Percentiles rank a stretch among this genome's conserved stretches.
Conservation (phyloP, 2,113 vertebrate genomes). For the Chaenocephalus aceratus region DNA sequence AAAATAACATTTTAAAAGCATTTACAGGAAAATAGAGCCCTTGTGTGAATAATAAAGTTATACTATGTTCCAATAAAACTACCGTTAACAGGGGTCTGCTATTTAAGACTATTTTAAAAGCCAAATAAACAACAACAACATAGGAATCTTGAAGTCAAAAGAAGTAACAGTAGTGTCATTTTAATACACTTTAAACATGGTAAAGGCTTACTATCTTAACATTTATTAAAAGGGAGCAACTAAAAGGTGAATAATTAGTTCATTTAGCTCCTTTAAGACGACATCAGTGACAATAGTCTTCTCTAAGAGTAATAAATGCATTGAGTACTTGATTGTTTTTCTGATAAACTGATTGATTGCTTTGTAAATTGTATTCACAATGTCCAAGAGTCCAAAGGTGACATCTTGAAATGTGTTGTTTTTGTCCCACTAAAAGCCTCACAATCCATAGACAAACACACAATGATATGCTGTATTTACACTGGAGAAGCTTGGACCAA, state of each 20-base stretch:
- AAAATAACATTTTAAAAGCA: not conserved
- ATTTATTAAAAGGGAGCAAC: not conserved
- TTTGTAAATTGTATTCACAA: not conserved
- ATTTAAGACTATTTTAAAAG: not conserved
- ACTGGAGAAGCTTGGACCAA: no score
- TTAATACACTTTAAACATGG: not conserved
- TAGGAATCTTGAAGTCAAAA: not conserved
- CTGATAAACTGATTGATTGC: not conserved
- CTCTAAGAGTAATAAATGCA: not conserved
- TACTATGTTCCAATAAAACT: not conserved
- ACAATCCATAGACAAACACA: no score
- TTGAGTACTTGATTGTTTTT: not conserved
- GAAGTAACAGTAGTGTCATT: not conserved
- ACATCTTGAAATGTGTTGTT: no score
- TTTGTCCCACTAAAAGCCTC: no score
- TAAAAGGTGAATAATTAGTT: not conserved
- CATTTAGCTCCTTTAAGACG: not conserved
- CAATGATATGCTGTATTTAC: no score
- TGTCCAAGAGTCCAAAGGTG: not conserved
- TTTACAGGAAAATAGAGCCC: not conserved
- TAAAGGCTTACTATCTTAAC: not conserved
- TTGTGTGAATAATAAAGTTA: conserved; percentile 8
- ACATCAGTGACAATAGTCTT: not conserved
- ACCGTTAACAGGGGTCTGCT: not conserved
- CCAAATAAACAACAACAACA: conserved; percentile 10